Percentiles rank a stretch among this genome's conserved stretches.
phyloP scores from a whole-genome alignment of 64 coral and sea anemone genomes.

The Actinia tenebrosa region DNA sequence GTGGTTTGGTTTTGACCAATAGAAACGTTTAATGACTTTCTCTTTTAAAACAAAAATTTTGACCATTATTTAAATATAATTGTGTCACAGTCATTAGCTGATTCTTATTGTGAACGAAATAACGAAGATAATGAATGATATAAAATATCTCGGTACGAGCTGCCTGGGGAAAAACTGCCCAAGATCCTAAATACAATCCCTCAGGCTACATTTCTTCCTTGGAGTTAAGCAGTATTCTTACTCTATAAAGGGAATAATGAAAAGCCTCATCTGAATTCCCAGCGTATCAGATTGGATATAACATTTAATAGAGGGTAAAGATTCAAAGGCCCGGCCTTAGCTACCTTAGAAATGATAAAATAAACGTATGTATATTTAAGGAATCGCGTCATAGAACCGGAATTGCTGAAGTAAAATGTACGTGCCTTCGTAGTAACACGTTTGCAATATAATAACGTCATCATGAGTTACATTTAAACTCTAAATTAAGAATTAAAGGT shows the following conservation, averaged over 20 bases:
- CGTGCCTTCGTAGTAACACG: neutral
- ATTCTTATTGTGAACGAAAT: neutral
- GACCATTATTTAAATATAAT: neutral
- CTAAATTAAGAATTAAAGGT: neutral
- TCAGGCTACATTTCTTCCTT: neutral
- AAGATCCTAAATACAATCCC: neutral
- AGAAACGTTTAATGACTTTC: neutral
- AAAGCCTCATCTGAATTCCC: neutral
- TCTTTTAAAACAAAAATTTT: neutral
- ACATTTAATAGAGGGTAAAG: neutral
- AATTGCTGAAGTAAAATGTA: neutral
- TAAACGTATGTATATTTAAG: neutral
- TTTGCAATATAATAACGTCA: neutral
- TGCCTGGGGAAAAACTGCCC: neutral
- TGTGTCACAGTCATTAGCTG: neutral
- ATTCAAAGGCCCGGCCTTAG: neutral
- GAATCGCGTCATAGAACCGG: neutral
- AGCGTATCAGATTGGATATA: neutral
- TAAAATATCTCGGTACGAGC: neutral
- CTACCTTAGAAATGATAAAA: neutral
- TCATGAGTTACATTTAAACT: neutral
- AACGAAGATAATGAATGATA: neutral
- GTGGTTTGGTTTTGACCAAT: neutral
- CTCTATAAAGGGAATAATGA: neutral
- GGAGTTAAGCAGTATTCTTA: neutral